Conservation (phyloP, 2,888 invertebrate species). For the Linnaemya vulpina region DNA sequence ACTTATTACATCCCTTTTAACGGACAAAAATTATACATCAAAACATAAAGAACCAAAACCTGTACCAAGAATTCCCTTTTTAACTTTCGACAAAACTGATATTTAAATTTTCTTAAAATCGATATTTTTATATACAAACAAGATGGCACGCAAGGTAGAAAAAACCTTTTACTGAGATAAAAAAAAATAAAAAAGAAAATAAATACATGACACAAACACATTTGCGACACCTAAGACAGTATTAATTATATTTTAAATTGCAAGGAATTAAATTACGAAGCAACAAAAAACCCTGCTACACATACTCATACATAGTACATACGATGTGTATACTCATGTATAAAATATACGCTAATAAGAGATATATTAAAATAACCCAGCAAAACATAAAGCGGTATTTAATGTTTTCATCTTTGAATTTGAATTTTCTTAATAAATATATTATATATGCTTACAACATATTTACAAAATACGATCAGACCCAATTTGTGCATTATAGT, state of each 20-base stretch:
- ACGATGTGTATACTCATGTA: not conserved
- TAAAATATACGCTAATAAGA: not conserved
- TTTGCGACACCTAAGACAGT: slow-evolving; percentile 67
- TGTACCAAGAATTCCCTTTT: slow-evolving; percentile 20
- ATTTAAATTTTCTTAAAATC: slow-evolving; percentile 50
- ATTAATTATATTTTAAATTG: slow-evolving; percentile 65
- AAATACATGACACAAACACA: slow-evolving; percentile 16
- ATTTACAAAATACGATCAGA: too few species aligned
- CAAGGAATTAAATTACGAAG: slow-evolving; percentile 68
- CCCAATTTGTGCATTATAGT: too few species aligned
- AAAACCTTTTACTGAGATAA: not conserved
- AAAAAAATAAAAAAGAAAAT: not conserved
- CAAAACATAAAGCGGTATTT: too few species aligned
- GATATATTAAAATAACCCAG: not conserved
- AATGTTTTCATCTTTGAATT: too few species aligned
- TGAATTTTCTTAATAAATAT: too few species aligned
- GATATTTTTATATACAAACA: slow-evolving; percentile 47
- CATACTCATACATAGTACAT: not conserved
- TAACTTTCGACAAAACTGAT: slow-evolving; percentile 17
- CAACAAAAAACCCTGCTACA: slow-evolving; percentile 17
- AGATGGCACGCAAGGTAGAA: not conserved
- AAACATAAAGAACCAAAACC: slow-evolving; percentile 11
- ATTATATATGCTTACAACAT: too few species aligned
- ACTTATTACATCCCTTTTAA: slow-evolving; percentile 62
- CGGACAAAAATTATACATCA: slow-evolving; percentile 14